Evolutionary conservation across 1,140 invertebrate species (phyloP).

Genomic region (Trissolcus basalis): DNA sequence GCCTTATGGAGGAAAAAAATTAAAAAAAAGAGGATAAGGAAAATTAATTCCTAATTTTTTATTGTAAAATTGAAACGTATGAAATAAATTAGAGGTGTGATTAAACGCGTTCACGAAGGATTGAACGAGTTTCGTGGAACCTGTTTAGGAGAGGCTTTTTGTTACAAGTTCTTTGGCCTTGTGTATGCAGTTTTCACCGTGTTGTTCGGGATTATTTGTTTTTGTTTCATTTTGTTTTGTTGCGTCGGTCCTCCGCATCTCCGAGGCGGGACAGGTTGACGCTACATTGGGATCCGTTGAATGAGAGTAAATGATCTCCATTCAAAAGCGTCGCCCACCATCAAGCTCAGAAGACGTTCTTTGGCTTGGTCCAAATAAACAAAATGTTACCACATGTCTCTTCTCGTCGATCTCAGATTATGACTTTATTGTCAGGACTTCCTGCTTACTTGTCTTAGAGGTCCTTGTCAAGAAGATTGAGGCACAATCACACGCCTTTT

Average conservation of each 20-base stretch:
- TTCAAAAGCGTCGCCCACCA: constrained; percentile 70
- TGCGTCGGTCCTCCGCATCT: constrained; percentile 13
- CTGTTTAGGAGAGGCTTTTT: constrained; percentile 7
- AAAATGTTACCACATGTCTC: constrained; percentile 59
- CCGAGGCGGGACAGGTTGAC: constrained; percentile 66
- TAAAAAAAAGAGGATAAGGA: too few species aligned
- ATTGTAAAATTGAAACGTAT: too few species aligned
- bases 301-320: constrained; percentile 73
- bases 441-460: too few species aligned
- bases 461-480: constrained; percentile 20
- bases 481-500: constrained; percentile 15
- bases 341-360: constrained; percentile 59
- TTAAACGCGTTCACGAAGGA: too few species aligned
- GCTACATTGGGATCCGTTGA: constrained; percentile 63
- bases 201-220: constrained; percentile 55
- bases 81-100: too few species aligned
- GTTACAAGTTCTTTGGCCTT: too few species aligned
- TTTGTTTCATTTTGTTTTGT: constrained; percentile 38
- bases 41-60: too few species aligned
- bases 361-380: constrained; percentile 50
- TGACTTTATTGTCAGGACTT: constrained; percentile 32
- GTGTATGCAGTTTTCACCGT: too few species aligned
- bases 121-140: too few species aligned
- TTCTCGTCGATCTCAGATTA: constrained; percentile 42
- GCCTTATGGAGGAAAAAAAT: too few species aligned